These are phyloP conservation scores for Podarcis lilfordi DNA, from an alignment of 2,797 vertebrate genomes.

Conservation along the genomic window DNA sequence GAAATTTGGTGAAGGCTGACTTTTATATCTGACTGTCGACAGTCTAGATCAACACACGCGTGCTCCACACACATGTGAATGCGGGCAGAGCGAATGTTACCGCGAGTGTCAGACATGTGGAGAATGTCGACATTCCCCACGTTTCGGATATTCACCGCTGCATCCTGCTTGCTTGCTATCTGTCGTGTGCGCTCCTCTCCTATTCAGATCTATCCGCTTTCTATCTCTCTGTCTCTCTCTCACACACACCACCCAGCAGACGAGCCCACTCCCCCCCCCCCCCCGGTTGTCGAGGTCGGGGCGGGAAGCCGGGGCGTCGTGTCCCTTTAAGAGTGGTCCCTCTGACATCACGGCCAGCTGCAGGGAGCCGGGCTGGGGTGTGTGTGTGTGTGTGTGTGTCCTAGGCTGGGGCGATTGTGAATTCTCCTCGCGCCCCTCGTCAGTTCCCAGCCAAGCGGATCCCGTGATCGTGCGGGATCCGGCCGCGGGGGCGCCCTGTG, in stretches of 20 bases:
- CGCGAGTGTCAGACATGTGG: background rate
- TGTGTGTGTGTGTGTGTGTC: background rate
- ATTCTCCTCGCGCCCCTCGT: slow-evolving; percentile 8
- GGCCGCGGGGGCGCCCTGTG: slow-evolving; percentile 15
- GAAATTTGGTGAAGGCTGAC: no score
- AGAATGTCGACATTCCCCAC: background rate
- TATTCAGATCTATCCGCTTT: background rate
- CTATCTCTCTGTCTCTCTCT: no score
- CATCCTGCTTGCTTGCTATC: background rate
- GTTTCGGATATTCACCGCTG: background rate
- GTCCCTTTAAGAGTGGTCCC: slow-evolving; percentile 33
- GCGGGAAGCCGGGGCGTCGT: background rate
- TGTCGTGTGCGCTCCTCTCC: background rate
- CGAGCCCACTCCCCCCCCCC: background rate
- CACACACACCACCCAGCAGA: background rate
- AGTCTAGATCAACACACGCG: background rate
- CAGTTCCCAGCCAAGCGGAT: slow-evolving; percentile 16
- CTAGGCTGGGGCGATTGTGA: background rate
- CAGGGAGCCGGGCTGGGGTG: slow-evolving; percentile 3
- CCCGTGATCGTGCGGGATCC: slow-evolving; percentile 34
- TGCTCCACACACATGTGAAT: no score
- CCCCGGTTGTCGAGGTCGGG: background rate
- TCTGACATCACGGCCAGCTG: slow-evolving; percentile 45
- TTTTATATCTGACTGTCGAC: background rate
- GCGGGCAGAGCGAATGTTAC: background rate